A percentile compares a stretch with the other conserved stretches of the same genome.
phyloP scores from a whole-genome alignment of 1,140 invertebrate genomes.

The Cyrtorhinus lividipennis region DNA sequence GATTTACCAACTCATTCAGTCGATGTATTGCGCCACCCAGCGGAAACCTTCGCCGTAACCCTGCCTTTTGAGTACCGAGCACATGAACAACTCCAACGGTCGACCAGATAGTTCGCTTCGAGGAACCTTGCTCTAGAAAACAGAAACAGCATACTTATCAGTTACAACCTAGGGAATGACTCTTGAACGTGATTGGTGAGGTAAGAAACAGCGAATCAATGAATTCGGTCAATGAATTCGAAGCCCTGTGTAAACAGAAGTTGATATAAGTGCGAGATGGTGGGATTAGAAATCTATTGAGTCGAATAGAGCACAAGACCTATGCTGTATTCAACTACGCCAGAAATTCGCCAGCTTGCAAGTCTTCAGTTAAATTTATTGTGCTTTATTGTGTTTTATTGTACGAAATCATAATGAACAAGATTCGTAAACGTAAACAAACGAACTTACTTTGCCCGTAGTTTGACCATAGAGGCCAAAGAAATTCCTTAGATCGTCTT shows the following conservation, averaged over 20 bases:
- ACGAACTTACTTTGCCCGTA: slow-evolving; percentile 87
- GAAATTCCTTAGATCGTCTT: slow-evolving; percentile 87
- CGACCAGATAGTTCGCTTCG: slow-evolving; percentile 77
- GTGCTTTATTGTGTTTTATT: no score
- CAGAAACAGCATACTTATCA: no score
- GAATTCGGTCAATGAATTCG: no score
- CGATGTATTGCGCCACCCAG: slow-evolving; percentile 97
- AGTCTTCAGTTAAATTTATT: no score
- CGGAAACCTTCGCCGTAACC: slow-evolving; percentile 99
- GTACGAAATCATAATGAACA: no score
- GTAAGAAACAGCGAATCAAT: no score
- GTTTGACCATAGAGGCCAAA: slow-evolving; percentile 90
- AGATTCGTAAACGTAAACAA: no score
- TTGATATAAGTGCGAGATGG: background rate
- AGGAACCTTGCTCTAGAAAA: slow-evolving; percentile 74
- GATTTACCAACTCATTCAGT: no score
- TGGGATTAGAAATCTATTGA: background rate
- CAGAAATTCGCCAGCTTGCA: background rate
- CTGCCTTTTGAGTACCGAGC: slow-evolving; percentile 95
- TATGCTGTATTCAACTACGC: no score
- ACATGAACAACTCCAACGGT: slow-evolving; percentile 99
- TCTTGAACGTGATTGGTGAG: no score
- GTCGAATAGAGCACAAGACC: background rate
- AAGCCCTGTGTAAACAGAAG: no score
- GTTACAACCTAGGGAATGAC: no score